These are phyloP conservation scores for Lepidochitona cinerea DNA, from an alignment of 2,888 invertebrate genomes.

Conservation along the genomic window DNA sequence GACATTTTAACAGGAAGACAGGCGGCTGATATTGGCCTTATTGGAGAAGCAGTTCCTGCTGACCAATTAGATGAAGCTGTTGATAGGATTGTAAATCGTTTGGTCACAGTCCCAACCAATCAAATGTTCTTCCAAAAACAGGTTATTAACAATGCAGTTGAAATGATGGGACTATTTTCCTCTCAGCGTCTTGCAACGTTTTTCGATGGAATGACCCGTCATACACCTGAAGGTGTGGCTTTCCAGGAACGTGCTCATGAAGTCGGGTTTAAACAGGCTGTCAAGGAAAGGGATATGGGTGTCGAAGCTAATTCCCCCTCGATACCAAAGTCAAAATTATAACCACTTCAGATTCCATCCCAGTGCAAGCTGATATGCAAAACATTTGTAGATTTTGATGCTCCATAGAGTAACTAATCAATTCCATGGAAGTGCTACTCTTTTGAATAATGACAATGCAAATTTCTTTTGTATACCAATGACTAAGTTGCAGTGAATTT, in stretches of 20 bases:
- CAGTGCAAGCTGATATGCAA: no score
- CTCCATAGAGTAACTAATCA: no score
- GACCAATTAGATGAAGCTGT: slow-evolving; percentile 27
- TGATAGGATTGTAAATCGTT: slow-evolving; percentile 23
- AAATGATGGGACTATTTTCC: slow-evolving; percentile 32
- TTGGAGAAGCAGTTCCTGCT: slow-evolving; percentile 34
- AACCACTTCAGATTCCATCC: no score
- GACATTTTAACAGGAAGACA: slow-evolving; percentile 29
- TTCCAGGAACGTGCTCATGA: slow-evolving; percentile 31
- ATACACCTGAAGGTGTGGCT: slow-evolving; percentile 39
- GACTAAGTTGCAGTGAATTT: no score
- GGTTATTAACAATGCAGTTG: slow-evolving; percentile 36
- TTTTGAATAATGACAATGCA: no score
- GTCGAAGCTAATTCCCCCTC: background rate
- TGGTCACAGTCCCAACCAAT: slow-evolving; percentile 38
- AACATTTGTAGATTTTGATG: no score
- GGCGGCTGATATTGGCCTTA: slow-evolving; percentile 36
- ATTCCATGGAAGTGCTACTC: no score
- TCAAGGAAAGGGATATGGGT: slow-evolving; percentile 33
- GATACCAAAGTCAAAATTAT: background rate
- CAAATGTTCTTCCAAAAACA: slow-evolving; percentile 45
- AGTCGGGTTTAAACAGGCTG: slow-evolving; percentile 40
- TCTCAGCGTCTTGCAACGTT: slow-evolving; percentile 39
- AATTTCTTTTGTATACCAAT: no score
- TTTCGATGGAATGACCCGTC: slow-evolving; percentile 43